A percentile compares a stretch with the other conserved stretches of the same genome.
These are phyloP conservation scores for Caranx melampygus DNA, from an alignment of 2,113 vertebrate species.

Conservation along the genomic window DNA sequence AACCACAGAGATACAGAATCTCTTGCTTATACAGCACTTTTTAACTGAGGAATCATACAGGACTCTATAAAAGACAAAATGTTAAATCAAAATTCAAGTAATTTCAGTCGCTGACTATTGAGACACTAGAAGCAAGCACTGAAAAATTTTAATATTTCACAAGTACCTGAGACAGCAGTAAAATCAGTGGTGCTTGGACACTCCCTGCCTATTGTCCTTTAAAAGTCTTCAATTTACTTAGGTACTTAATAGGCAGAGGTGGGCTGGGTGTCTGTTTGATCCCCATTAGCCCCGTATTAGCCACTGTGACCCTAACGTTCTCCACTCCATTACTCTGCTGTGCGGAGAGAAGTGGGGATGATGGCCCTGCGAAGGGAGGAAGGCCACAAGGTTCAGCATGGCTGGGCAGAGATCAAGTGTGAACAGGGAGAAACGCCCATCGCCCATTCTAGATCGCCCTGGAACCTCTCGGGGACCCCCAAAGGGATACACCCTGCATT, in stretches of 20 bases:
- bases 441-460: constrained; percentile 76
- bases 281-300: constrained; percentile 83
- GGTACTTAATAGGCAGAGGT: constrained; percentile 71
- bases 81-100: constrained; percentile 7
- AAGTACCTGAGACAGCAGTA: constrained; percentile 32
- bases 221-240: constrained; percentile 64
- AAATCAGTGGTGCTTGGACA: constrained; percentile 57
- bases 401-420: constrained; percentile 84
- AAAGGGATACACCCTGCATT: constrained; percentile 75
- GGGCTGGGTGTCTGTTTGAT: constrained; percentile 75
- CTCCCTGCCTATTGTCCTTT: constrained; percentile 62
- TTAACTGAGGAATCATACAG: constrained; percentile 7
- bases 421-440: constrained; percentile 81
- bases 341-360: constrained; percentile 70
- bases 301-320: constrained; percentile 81
- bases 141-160: constrained; percentile 37
- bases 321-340: constrained; percentile 81
- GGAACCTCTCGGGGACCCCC: constrained; percentile 69
- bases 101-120: neutral
- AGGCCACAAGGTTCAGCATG: constrained; percentile 81
- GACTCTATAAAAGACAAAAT: constrained; percentile 20
- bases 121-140: constrained; percentile 18
- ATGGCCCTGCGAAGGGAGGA: constrained; percentile 70
- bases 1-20: neutral
- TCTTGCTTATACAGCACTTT: neutral